Base-by-base conservation (phyloP, 1,140 invertebrate genomes). In the Holcopasites calliopsidis region DNA sequence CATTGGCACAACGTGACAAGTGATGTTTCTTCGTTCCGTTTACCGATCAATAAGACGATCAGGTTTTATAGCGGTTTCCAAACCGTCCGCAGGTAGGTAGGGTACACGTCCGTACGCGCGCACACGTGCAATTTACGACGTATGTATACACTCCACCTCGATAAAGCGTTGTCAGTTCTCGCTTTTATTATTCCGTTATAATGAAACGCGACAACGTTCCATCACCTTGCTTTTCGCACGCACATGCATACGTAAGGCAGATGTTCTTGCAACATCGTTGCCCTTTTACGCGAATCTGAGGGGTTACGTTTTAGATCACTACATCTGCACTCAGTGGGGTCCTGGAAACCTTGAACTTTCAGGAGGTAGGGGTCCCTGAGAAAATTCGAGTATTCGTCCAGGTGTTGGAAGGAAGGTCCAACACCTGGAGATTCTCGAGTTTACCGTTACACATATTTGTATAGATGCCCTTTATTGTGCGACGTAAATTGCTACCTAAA, bases 321-420 rank as follows among this genome's bases (percentile, higher is more conserved):
- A 49, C 76, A 78, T 78, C 76, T 78, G 76, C 76, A 26, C 71
- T 13, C 73, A 33, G 52, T 64, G 73, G 72, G 73, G 77, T 76
- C 57, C 64, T 33, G 33, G 58, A 54, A 58, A 68, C 69, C 72
- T 66, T 70, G 54, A 49, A 61, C 57, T 79, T 68, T 26, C 44
- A 35, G 26, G 10, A 21, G 26, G 57, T 10, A 52, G 49, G 65
- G 71, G 50, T 64, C 70, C 68, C 55, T 61, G 79, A 80, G 79
- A 83, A 83, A 86, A 85, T 83, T 64, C 49, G 31, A 77, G 75
- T 80, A 73, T 33, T 31, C 65, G 73, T 58, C 77, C 77, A 79
- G 77, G 77, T 79, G 77, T 76, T 62, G 38, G n/a, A n/a, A n/a
- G 50, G 23, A n/a, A 16, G 11, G 10, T 31, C n/a, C 13, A 69